phyloP scores from a whole-genome alignment of 2,888 invertebrate species.

The Cephus sareptanus region DNA sequence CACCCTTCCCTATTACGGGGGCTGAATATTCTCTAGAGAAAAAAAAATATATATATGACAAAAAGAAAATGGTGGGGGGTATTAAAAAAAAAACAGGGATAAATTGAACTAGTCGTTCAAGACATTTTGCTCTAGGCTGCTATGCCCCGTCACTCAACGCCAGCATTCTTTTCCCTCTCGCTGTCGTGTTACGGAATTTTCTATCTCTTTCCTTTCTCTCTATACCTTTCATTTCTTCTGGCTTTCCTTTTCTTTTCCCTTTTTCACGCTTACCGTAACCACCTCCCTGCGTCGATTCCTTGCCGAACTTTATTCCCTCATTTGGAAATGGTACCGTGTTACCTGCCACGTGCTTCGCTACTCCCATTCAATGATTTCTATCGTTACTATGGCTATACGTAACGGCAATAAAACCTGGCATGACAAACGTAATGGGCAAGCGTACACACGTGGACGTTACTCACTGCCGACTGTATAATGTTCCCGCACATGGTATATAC shows the following conservation, averaged over 20 bases:
- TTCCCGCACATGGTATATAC: background rate
- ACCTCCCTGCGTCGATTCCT: no score
- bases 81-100: conserved; percentile 17
- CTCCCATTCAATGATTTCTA: background rate
- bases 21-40: conserved; percentile 1
- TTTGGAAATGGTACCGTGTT: background rate
- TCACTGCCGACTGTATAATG: background rate
- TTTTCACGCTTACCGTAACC: background rate
- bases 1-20: conserved; percentile 49
- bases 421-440: background rate
- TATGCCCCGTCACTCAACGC: background rate
- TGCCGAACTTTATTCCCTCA: background rate
- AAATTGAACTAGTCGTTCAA: conserved; percentile 39
- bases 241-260: background rate
- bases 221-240: conserved; percentile 9
- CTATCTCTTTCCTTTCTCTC: background rate
- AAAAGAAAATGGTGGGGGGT: conserved; percentile 6
- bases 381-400: background rate
- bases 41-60: background rate
- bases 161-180: conserved; percentile 18
- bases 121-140: conserved; percentile 30
- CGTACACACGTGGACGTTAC: background rate
- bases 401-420: background rate
- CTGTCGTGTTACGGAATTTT: conserved; percentile 25
- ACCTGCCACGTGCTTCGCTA: background rate